A percentile compares a stretch with the other conserved stretches of the same genome.
Conservation (phyloP, 37 sponge, comb jelly and placozoan species). For the Sycon ciliatum region DNA sequence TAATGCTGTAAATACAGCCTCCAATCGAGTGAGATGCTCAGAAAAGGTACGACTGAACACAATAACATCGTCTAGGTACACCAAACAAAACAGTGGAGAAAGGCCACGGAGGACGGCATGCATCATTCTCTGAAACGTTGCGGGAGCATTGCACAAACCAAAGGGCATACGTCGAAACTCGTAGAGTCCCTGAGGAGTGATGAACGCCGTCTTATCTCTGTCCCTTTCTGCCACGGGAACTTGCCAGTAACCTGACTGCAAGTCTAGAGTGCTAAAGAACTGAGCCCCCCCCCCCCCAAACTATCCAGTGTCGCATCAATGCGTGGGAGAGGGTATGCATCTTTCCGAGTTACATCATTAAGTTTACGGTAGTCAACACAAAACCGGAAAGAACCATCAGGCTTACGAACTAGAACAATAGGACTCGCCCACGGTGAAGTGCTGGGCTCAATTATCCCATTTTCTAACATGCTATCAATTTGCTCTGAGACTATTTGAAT, state of each 20-base stretch:
- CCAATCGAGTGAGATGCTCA: not conserved
- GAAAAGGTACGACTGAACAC: not conserved
- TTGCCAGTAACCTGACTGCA: not conserved
- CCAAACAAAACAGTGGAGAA: not conserved
- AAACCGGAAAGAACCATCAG: not conserved
- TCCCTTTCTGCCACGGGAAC: not conserved
- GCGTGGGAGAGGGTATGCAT: conserved; percentile 25
- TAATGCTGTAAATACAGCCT: not conserved
- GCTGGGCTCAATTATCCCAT: conserved; percentile 31
- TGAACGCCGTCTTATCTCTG: not conserved
- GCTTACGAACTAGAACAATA: conserved; percentile 17
- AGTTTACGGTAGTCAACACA: conserved; percentile 27
- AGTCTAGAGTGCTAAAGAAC: conserved; percentile 17
- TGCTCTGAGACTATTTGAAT: conserved; percentile 17
- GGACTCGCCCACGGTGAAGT: conserved; percentile 24
- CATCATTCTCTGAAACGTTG: conserved; percentile 17
- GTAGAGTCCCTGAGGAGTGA: not conserved
- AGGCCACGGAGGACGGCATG: not conserved
- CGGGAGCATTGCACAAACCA: conserved; percentile 11
- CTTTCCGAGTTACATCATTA: conserved; percentile 13
- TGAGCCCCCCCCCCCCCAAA: not conserved
- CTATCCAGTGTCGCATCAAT: conserved; percentile 29
- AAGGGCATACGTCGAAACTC: conserved; percentile 18
- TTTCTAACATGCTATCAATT: conserved; percentile 30
- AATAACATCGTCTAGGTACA: conserved; percentile 13